phyloP scores from a whole-genome alignment of 2,113 vertebrate genomes.

The Pongo abelii region DNA sequence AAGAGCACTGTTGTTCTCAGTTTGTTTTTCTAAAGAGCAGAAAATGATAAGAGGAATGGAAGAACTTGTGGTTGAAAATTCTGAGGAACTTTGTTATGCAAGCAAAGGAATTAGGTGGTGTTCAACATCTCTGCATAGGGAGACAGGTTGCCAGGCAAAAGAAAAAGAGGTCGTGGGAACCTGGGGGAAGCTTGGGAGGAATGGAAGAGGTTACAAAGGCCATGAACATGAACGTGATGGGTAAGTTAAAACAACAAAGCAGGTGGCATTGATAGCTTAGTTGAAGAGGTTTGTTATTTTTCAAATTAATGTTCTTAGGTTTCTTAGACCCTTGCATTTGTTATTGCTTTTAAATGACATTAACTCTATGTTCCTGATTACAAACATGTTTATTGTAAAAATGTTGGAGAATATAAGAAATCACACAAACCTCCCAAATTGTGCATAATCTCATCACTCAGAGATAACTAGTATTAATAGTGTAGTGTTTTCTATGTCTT shows the following conservation, averaged over 20 bases:
- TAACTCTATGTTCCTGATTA: neutral
- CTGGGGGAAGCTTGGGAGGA: neutral
- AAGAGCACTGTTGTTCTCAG: neutral
- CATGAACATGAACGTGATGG: neutral
- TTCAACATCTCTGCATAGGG: neutral
- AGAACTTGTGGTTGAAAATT: neutral
- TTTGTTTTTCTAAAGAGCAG: neutral
- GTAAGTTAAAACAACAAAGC: neutral
- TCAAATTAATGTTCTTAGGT: neutral
- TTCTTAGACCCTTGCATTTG: neutral
- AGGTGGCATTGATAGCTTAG: neutral
- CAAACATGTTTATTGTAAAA: neutral
- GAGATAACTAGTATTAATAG: neutral
- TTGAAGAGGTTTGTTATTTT: neutral
- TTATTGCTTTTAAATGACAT: neutral
- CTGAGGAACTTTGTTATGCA: neutral
- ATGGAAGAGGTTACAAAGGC: neutral
- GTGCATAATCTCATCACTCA: neutral
- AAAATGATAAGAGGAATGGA: neutral
- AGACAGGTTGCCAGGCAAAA: neutral
- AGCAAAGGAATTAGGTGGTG: neutral
- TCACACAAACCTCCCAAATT: neutral
- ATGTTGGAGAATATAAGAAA: neutral
- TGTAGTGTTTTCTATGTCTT: neutral
- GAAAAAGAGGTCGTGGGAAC: neutral